These are phyloP conservation scores for Camelus dromedarius DNA, from an alignment of 2,113 vertebrate genomes.

Conservation along the genomic window DNA sequence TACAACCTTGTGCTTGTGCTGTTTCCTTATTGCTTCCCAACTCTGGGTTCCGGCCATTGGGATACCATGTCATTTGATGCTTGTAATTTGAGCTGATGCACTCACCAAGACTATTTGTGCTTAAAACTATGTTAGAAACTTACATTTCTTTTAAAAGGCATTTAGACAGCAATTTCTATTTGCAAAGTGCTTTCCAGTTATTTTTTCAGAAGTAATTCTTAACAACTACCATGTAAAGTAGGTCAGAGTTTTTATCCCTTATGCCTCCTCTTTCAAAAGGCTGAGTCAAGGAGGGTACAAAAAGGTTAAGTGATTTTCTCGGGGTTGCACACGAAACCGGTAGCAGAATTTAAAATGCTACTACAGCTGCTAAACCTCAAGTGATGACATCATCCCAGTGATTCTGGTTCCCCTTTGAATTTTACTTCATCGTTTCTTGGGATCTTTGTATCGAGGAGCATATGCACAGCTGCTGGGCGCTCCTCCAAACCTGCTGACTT, in stretches of 20 bases:
- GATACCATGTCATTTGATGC: slow-evolving; percentile 48
- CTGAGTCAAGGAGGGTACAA: slow-evolving; percentile 56
- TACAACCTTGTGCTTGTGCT: background rate
- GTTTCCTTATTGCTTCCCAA: slow-evolving; percentile 55
- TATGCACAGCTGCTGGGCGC: background rate
- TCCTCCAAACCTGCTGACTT: background rate
- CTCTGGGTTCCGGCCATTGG: slow-evolving; percentile 3
- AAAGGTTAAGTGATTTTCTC: slow-evolving; percentile 70
- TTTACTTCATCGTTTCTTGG: background rate
- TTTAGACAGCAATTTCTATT: slow-evolving; percentile 74
- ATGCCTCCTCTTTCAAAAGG: slow-evolving; percentile 52
- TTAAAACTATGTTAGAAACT: slow-evolving; percentile 79
- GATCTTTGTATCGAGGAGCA: background rate
- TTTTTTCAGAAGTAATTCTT: slow-evolving; percentile 69
- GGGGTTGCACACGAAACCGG: background rate
- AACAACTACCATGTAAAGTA: slow-evolving; percentile 72
- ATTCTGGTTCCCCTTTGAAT: background rate
- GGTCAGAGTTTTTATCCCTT: slow-evolving; percentile 67
- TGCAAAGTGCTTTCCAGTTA: slow-evolving; percentile 74
- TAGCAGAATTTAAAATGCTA: background rate
- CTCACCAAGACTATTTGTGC: slow-evolving; percentile 70
- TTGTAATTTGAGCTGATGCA: slow-evolving; percentile 72
- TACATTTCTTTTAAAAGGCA: slow-evolving; percentile 60
- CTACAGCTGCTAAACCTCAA: background rate
- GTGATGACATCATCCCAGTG: background rate